phyloP scores from a whole-genome alignment of 2,888 invertebrate species.

The Plagodis pulveraria region DNA sequence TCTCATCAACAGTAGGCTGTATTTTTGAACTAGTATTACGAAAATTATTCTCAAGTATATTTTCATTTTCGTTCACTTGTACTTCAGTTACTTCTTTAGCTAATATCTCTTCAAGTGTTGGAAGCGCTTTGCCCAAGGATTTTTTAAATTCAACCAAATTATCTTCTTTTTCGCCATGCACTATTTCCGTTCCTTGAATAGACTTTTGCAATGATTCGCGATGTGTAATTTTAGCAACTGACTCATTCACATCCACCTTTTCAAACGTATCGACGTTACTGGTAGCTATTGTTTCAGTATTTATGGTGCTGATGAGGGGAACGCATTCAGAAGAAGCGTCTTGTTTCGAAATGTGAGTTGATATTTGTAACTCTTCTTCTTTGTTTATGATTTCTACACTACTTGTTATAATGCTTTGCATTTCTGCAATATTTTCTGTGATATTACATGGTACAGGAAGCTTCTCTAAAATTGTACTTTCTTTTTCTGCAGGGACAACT shows the following conservation, averaged over 20 bases:
- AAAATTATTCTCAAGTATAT: slow-evolving; percentile 44
- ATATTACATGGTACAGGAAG: slow-evolving; percentile 60
- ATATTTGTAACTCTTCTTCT: slow-evolving; percentile 77
- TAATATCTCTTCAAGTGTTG: slow-evolving; percentile 53
- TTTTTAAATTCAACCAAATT: slow-evolving; percentile 42
- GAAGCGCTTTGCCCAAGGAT: slow-evolving; percentile 47
- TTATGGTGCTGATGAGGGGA: slow-evolving; percentile 64
- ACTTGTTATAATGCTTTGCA: slow-evolving; percentile 83
- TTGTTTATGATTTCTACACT: slow-evolving; percentile 82
- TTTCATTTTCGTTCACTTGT: slow-evolving; percentile 70
- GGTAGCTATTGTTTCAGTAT: slow-evolving; percentile 63
- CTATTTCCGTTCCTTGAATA: slow-evolving; percentile 58
- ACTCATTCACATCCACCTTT: slow-evolving; percentile 43
- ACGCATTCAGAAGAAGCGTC: slow-evolving; percentile 62
- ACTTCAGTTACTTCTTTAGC: slow-evolving; percentile 71
- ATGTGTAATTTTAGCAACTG: slow-evolving; percentile 47
- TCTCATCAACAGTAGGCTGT: slow-evolving; percentile 55
- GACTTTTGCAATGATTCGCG: slow-evolving; percentile 57
- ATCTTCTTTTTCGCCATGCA: slow-evolving; percentile 65
- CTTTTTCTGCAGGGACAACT: slow-evolving; percentile 79
- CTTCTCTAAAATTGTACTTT: slow-evolving; percentile 63
- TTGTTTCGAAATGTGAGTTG: slow-evolving; percentile 40
- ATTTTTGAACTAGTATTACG: slow-evolving; percentile 52
- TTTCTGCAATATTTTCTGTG: slow-evolving; percentile 76
- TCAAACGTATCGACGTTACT: slow-evolving; percentile 51